A percentile compares a stretch with the other conserved stretches of the same genome.
Evolutionary conservation across 2,113 vertebrate genomes (phyloP).

Genomic region (Alosa alosa): DNA sequence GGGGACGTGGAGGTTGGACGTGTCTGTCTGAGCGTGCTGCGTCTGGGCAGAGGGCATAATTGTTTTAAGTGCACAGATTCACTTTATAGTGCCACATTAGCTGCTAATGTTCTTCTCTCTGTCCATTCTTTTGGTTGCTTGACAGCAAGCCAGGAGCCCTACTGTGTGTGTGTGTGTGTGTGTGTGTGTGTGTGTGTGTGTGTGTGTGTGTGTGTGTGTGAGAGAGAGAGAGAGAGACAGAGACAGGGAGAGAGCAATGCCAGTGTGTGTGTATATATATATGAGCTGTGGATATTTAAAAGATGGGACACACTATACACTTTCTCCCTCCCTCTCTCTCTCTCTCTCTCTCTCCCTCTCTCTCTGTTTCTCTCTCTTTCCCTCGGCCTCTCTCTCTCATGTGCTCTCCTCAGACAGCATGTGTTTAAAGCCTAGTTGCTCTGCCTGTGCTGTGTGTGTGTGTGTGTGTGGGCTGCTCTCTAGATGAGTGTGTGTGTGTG

Average conservation of each 20-base stretch:
- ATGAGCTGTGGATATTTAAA: not conserved
- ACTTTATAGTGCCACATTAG: conserved; percentile 60
- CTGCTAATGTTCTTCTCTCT: conserved; percentile 48
- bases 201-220: conserved; percentile 6
- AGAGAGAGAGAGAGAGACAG: not conserved
- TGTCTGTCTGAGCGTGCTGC: not conserved
- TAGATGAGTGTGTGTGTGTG: no score
- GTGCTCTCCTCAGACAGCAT: conserved; percentile 25
- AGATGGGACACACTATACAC: not conserved
- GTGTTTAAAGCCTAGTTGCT: not conserved
- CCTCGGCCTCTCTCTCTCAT: not conserved
- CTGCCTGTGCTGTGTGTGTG: no score
- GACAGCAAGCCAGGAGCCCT: conserved; percentile 39
- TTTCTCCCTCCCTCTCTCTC: not conserved
- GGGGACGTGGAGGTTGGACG: not conserved
- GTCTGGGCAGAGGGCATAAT: conserved; percentile 40
- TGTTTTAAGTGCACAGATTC: conserved; percentile 63
- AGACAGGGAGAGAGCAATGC: not conserved
- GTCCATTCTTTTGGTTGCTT: conserved; percentile 48
- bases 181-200: not conserved
- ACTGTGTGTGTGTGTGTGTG: not conserved
- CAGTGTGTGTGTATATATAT: not conserved
- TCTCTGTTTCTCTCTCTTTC: not conserved
- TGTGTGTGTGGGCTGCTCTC: no score
- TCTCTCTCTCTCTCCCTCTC: not conserved